phyloP scores from a whole-genome alignment of 2,888 invertebrate genomes.

The Chrysodeixis includens region DNA sequence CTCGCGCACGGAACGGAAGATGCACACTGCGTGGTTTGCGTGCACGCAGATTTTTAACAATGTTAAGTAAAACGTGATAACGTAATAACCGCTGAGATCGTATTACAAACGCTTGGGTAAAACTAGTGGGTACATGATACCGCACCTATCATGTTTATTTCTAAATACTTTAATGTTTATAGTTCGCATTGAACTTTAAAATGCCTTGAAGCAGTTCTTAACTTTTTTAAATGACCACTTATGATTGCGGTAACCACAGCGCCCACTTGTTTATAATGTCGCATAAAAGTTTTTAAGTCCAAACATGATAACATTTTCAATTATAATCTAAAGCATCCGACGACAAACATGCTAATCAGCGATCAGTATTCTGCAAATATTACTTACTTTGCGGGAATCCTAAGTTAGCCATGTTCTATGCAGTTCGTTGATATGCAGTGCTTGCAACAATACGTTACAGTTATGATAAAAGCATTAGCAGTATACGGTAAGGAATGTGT shows the following conservation, averaged over 20 bases:
- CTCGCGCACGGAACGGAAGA: constrained; percentile 59
- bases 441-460: constrained; percentile 63
- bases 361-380: constrained; percentile 35
- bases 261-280: constrained; percentile 20
- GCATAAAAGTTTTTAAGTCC: constrained; percentile 41
- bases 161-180: neutral
- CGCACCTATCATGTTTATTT: neutral
- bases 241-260: constrained; percentile 28
- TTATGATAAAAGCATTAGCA: constrained; percentile 74
- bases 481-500: constrained; percentile 69
- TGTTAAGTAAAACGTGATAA: constrained; percentile 23
- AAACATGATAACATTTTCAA: constrained; percentile 34
- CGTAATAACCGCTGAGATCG: constrained; percentile 19
- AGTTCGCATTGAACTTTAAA: constrained; percentile 13
- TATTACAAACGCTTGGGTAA: neutral
- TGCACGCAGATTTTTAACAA: constrained; percentile 41
- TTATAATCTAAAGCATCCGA: constrained; percentile 35
- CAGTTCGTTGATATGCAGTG: constrained; percentile 48
- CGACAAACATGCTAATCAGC: constrained; percentile 21
- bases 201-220: constrained; percentile 9
- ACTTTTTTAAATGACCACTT: constrained; percentile 5
- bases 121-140: neutral
- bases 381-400: constrained; percentile 38
- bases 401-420: constrained; percentile 20
- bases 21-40: constrained; percentile 23